Evolutionary conservation across 1,140 invertebrate species (phyloP).

Genomic region (Cherax destructor): DNA sequence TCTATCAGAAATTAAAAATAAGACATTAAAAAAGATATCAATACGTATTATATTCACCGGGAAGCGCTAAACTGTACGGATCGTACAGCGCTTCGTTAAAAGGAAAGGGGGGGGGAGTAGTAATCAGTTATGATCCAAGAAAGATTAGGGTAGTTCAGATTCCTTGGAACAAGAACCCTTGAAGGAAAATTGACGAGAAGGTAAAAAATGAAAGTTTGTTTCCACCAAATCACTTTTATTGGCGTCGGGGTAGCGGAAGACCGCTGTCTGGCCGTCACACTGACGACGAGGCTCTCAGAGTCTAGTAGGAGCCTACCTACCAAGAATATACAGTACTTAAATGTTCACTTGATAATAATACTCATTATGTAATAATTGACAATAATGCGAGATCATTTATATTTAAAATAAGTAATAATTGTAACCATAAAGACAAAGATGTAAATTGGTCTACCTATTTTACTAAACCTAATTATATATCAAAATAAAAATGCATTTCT

Average conservation of each 20-base stretch:
- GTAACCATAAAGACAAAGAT: neutral
- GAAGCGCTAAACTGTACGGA: too few species aligned
- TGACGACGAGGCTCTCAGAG: neutral
- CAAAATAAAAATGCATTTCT: neutral
- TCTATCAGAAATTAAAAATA: too few species aligned
- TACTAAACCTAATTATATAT: neutral
- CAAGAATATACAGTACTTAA: neutral
- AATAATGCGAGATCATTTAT: neutral
- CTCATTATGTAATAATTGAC: neutral
- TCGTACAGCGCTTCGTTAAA: too few species aligned
- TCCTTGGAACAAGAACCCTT: too few species aligned
- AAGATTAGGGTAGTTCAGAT: too few species aligned
- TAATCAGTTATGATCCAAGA: too few species aligned
- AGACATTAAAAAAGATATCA: too few species aligned
- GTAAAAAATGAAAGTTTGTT: too few species aligned
- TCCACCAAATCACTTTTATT: conserved; percentile 55
- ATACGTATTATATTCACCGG: too few species aligned
- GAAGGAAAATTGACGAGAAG: too few species aligned
- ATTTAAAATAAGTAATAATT: neutral
- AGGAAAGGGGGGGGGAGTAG: too few species aligned
- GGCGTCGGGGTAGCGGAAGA: conserved; percentile 17
- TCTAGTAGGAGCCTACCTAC: neutral
- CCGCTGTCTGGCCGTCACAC: neutral
- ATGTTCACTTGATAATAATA: neutral
- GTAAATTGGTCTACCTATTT: neutral